Conservation (phyloP, 30 jellyfish, hydroid and myxozoan species). For the Mastigias papua region DNA sequence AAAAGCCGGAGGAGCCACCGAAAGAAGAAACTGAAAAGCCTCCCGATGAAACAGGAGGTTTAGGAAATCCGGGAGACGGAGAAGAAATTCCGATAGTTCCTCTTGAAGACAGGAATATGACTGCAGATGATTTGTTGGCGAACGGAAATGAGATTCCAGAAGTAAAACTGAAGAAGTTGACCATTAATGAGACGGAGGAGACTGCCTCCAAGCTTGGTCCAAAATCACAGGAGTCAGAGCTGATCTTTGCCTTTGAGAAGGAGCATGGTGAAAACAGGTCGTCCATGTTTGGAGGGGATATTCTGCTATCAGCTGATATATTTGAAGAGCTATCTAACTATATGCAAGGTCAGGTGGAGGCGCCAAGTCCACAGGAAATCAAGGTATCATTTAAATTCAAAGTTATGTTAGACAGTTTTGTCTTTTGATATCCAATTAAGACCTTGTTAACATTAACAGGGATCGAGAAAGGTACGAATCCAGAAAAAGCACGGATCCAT, state of each 20-base stretch:
- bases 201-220: slow-evolving; percentile 62
- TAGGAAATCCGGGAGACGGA: slow-evolving; percentile 48
- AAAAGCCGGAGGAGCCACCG: slow-evolving; percentile 22
- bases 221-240: slow-evolving; percentile 48
- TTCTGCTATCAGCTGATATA: slow-evolving; percentile 82
- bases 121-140: slow-evolving; percentile 36
- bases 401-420: no score
- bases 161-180: slow-evolving; percentile 52
- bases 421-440: no score
- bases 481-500: no score
- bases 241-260: slow-evolving; percentile 76
- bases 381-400: no score
- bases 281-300: slow-evolving; percentile 98
- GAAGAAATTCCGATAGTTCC: slow-evolving; percentile 49
- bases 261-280: slow-evolving; percentile 82
- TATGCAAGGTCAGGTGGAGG: slow-evolving; percentile 65
- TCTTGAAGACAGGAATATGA: slow-evolving; percentile 29
- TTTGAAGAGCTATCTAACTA: slow-evolving; percentile 83
- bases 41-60: not conserved
- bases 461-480: no score
- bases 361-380: slow-evolving; percentile 92
- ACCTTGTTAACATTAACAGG: no score
- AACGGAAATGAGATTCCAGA: slow-evolving; percentile 44
- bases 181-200: slow-evolving; percentile 78
- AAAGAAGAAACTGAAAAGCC: slow-evolving; percentile 5